phyloP scores from a whole-genome alignment of 1,140 invertebrate genomes.

The Drosophila sp. region DNA sequence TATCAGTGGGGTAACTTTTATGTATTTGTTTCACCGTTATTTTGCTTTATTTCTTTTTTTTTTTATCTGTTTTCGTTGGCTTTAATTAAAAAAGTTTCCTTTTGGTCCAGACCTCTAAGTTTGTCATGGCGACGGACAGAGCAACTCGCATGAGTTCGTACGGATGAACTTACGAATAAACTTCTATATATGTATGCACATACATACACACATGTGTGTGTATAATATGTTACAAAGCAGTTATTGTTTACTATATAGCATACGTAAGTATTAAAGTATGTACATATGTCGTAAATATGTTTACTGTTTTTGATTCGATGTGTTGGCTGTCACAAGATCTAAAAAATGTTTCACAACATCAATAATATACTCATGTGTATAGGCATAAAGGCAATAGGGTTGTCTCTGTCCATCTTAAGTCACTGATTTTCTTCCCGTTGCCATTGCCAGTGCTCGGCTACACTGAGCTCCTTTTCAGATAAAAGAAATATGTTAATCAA shows the following conservation, averaged over 20 bases:
- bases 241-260: constrained; percentile 3
- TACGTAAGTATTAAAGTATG: too few relatives aligned
- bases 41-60: background rate
- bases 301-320: constrained; percentile 16
- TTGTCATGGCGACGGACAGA: constrained; percentile 39
- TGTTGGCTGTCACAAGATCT: constrained; percentile 5
- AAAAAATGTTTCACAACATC: constrained; percentile 33
- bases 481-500: constrained; percentile 59
- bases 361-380: constrained; percentile 27
- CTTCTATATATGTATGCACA: background rate
- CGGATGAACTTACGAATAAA: background rate
- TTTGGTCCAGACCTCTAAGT: constrained; percentile 25
- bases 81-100: constrained; percentile 70
- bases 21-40: constrained; percentile 35
- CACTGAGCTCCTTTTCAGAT: constrained; percentile 29
- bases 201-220: too few relatives aligned
- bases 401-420: background rate
- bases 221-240: background rate
- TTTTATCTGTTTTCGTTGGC: constrained; percentile 32
- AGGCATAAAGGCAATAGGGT: constrained; percentile 9
- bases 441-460: background rate
- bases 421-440: background rate
- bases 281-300: background rate
- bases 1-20: constrained; percentile 54
- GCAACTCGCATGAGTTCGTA: constrained; percentile 10